phyloP scores from a whole-genome alignment of 2,797 vertebrate genomes.

The Diceros bicornis region DNA sequence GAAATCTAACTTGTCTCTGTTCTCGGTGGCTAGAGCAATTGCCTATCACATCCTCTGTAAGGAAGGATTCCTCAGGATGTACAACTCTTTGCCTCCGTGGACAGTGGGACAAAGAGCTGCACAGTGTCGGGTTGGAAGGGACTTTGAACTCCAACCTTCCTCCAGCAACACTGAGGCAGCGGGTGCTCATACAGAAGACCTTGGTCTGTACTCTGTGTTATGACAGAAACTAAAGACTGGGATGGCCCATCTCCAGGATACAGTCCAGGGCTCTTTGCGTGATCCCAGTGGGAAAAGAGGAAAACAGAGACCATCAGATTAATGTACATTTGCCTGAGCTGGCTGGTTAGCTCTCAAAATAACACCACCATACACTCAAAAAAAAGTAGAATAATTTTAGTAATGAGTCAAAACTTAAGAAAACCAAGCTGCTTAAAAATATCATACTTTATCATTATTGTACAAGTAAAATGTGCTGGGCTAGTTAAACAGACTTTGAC shows the following conservation, averaged over 20 bases:
- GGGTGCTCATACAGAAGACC: background rate
- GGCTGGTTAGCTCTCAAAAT: background rate
- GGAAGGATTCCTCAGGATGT: background rate
- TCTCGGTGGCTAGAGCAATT: background rate
- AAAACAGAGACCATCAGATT: background rate
- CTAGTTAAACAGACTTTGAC: slow-evolving; percentile 17
- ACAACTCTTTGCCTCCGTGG: background rate
- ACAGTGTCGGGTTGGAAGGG: background rate
- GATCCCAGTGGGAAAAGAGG: background rate
- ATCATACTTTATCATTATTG: background rate
- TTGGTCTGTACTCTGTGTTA: too few species aligned
- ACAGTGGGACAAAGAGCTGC: background rate
- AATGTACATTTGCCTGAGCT: background rate
- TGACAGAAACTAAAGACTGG: background rate
- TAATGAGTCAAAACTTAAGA: slow-evolving; percentile 23
- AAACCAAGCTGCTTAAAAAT: background rate
- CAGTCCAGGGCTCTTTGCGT: background rate
- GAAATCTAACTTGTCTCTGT: background rate
- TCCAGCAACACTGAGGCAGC: background rate
- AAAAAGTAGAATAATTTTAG: background rate
- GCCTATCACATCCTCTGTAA: background rate
- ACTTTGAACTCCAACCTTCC: background rate
- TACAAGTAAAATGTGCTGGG: background rate
- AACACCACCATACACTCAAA: background rate
- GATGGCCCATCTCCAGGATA: background rate